Conservation (phyloP, 2,797 vertebrate species). For the Vespertilio murinus region DNA sequence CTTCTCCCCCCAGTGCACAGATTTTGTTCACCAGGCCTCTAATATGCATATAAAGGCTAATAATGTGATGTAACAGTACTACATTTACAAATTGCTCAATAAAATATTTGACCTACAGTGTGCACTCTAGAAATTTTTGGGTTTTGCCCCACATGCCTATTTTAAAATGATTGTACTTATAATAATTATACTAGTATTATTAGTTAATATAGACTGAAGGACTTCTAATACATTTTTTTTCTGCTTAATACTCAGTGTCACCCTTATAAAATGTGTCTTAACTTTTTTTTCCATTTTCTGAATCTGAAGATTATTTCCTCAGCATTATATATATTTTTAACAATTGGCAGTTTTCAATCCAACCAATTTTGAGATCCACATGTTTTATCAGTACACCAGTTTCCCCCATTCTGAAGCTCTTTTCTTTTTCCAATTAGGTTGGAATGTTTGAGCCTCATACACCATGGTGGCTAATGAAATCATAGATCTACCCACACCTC, state of each 20-base stretch:
- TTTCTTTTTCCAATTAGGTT: neutral
- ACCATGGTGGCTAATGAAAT: neutral
- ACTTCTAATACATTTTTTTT: neutral
- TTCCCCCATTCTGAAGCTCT: neutral
- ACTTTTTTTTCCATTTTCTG: neutral
- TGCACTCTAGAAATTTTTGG: neutral
- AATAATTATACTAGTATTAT: neutral
- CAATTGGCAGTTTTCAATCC: neutral
- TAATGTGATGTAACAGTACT: neutral
- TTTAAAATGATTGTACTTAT: neutral
- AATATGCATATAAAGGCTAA: neutral
- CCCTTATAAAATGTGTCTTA: neutral
- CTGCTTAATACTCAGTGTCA: neutral
- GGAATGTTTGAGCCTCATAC: neutral
- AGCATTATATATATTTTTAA: neutral
- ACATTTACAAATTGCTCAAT: neutral
- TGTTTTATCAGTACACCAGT: neutral
- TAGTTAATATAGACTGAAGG: neutral
- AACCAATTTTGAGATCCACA: neutral
- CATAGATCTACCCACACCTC: too few species aligned
- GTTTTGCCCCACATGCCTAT: neutral
- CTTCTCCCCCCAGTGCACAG: accelerated
- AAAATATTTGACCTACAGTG: neutral
- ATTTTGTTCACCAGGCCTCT: too few species aligned
- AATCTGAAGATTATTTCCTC: neutral